Percentiles rank a stretch among this genome's conserved stretches.
Evolutionary conservation across 2,113 vertebrate genomes (phyloP).

Genomic region (Trichomycterus rosablanca): DNA sequence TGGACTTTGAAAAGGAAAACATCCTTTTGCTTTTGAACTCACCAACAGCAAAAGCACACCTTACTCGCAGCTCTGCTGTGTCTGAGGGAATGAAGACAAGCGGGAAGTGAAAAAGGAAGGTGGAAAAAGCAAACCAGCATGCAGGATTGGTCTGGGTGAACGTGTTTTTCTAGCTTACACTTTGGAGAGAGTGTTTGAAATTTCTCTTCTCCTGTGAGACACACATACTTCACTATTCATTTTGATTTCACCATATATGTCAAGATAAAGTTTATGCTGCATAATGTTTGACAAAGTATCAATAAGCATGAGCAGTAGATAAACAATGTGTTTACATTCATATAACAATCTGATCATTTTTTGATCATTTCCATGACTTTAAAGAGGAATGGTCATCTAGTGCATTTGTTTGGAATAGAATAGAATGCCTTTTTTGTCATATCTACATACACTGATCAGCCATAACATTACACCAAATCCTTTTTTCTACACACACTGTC

Average conservation of each 20-base stretch:
- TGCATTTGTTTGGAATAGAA: too few relatives aligned
- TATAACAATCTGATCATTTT: too few relatives aligned
- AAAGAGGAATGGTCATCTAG: too few relatives aligned
- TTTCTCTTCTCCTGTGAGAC: constrained; percentile 18
- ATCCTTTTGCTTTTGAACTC: constrained; percentile 58
- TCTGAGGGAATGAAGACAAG: constrained; percentile 31
- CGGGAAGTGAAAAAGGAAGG: constrained; percentile 16
- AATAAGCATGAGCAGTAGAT: too few relatives aligned
- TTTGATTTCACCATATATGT: neutral
- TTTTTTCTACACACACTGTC: too few relatives aligned
- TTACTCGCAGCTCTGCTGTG: constrained; percentile 43
- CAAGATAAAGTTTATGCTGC: too few relatives aligned
- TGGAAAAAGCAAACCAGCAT: constrained; percentile 47
- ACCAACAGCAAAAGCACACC: constrained; percentile 56
- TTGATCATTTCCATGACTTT: too few relatives aligned
- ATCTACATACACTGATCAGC: too few relatives aligned
- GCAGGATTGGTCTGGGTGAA: constrained; percentile 35
- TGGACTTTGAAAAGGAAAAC: constrained; percentile 61
- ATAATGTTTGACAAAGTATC: neutral
- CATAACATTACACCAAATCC: too few relatives aligned
- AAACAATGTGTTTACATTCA: too few relatives aligned
- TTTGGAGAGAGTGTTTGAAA: constrained; percentile 14
- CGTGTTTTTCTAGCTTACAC: constrained; percentile 9
- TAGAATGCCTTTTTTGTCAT: too few relatives aligned
- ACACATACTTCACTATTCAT: constrained; percentile 3